Percentiles rank a stretch among this genome's conserved stretches.
Evolutionary conservation across 2,113 vertebrate species (phyloP).

Genomic region (Odocoileus hemionus): DNA sequence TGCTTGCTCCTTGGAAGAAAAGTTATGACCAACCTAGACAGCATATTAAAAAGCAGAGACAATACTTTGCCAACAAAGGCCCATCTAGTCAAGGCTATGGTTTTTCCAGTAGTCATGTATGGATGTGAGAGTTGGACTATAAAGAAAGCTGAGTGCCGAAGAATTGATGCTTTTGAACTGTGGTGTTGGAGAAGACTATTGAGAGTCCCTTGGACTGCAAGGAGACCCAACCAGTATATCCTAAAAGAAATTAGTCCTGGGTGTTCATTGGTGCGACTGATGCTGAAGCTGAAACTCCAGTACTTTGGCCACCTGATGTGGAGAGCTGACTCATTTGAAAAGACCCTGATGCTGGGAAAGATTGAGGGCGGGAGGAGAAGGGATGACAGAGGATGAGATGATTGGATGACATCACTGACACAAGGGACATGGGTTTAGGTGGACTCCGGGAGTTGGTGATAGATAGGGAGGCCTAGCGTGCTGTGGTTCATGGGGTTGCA

Average conservation of each 20-base stretch:
- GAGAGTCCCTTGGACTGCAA: not conserved
- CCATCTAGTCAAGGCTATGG: not conserved
- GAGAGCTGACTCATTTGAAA: not conserved
- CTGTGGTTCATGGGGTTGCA: not conserved
- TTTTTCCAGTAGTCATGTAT: not conserved
- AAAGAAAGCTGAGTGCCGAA: not conserved
- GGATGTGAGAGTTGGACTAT: not conserved
- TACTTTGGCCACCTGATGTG: not conserved
- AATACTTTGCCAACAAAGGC: not conserved
- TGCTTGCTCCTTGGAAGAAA: not conserved
- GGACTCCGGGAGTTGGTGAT: not conserved
- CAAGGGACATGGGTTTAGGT: not conserved
- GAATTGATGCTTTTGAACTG: not conserved
- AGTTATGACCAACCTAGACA: not conserved
- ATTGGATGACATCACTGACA: not conserved
- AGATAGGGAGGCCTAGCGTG: rapidly evolving
- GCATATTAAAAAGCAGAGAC: not conserved
- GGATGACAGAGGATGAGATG: not conserved
- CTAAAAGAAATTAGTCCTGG: not conserved
- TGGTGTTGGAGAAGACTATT: not conserved
- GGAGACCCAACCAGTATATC: not conserved
- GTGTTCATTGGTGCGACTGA: not conserved
- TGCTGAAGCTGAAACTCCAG: not conserved
- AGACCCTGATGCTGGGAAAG: not conserved
- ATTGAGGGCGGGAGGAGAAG: not conserved